Evolutionary conservation across 64 coral and sea anemone genomes (phyloP).

Genomic region (Actinia equina): DNA sequence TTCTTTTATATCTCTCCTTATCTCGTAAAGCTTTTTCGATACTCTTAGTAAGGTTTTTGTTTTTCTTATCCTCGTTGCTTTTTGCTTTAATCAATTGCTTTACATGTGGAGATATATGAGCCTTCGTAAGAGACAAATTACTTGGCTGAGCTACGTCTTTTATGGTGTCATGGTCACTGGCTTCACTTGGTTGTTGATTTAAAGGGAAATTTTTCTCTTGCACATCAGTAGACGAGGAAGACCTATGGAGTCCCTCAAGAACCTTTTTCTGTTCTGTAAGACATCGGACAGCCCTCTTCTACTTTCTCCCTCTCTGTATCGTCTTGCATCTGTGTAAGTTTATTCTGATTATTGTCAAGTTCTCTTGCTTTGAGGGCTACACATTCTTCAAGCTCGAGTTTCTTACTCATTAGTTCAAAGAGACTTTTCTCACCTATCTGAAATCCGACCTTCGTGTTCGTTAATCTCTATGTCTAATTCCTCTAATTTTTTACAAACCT

Average conservation of each 20-base stretch:
- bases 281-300: not conserved
- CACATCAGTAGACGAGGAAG: not conserved
- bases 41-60: not conserved
- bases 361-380: slow-evolving; percentile 43
- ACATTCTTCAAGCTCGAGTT: slow-evolving; percentile 29
- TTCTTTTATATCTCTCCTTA: slow-evolving; percentile 31
- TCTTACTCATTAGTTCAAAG: slow-evolving; percentile 19
- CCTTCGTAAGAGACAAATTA: not conserved
- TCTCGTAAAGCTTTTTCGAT: slow-evolving; percentile 31
- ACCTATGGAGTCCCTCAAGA: not conserved
- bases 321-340: slow-evolving; percentile 17
- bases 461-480: slow-evolving; percentile 48
- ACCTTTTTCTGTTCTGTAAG: not conserved
- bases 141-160: not conserved
- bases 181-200: not conserved
- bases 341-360: slow-evolving; percentile 38
- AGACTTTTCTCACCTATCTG: not conserved
- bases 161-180: not conserved
- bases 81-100: not conserved
- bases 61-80: not conserved
- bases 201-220: not conserved
- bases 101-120: not conserved
- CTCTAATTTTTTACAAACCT: slow-evolving; percentile 43
- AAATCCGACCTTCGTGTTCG: slow-evolving; percentile 23
- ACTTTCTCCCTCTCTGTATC: slow-evolving; percentile 26